phyloP scores from a whole-genome alignment of 1,140 invertebrate species.

The Hestina assimilis region DNA sequence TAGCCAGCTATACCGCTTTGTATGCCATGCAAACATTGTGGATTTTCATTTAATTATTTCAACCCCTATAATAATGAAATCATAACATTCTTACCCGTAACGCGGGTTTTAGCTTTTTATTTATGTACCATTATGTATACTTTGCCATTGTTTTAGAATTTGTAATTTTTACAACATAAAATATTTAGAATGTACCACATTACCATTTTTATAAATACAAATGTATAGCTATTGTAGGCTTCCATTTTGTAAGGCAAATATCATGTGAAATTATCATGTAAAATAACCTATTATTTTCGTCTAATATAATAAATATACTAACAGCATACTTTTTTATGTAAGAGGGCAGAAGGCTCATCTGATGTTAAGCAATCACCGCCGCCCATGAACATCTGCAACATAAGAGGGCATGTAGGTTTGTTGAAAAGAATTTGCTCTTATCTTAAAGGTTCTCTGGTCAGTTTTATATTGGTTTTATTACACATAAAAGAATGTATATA shows the following conservation, averaged over 20 bases:
- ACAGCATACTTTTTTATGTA: no score
- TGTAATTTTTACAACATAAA: slow-evolving; percentile 6
- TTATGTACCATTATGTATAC: slow-evolving; percentile 19
- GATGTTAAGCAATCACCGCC: no score
- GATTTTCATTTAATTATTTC: slow-evolving; percentile 54
- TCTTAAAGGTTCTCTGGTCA: no score
- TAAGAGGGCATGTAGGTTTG: no score
- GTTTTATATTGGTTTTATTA: no score
- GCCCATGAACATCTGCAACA: no score
- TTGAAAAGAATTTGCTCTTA: no score
- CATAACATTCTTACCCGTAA: slow-evolving; percentile 24
- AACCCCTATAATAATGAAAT: slow-evolving; percentile 29
- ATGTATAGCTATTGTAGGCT: not conserved
- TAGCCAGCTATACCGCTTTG: slow-evolving; percentile 32
- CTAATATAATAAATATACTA: no score
- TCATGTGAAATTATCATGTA: no score
- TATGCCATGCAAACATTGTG: slow-evolving; percentile 42
- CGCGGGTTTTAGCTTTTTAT: slow-evolving; percentile 17
- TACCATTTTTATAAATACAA: not conserved
- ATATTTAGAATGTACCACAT: slow-evolving; percentile 7
- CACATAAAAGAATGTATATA: no score
- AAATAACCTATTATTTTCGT: no score
- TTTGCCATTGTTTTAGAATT: slow-evolving; percentile 16
- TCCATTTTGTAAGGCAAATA: not conserved
- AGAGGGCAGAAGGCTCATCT: no score